phyloP scores from a whole-genome alignment of 2,797 vertebrate species.

The Pseudotriccus pelzelni region DNA sequence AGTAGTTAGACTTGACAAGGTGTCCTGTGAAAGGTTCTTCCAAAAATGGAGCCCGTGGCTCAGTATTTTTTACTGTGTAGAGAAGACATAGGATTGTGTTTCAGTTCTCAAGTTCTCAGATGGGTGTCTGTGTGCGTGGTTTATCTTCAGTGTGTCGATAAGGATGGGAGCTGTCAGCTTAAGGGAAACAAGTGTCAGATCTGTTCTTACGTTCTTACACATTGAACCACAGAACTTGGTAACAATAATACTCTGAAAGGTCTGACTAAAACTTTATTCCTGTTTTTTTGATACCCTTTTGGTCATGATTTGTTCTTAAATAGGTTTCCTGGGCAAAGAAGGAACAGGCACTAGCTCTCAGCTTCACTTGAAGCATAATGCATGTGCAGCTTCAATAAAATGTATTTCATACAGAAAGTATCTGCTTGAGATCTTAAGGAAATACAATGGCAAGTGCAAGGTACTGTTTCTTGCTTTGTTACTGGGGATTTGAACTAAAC shows the following conservation, averaged over 20 bases:
- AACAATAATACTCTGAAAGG: background rate
- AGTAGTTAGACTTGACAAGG: background rate
- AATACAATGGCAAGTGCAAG: background rate
- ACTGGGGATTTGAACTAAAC: background rate
- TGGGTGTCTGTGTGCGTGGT: rapidly evolving
- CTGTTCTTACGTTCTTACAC: background rate
- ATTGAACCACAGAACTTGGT: background rate
- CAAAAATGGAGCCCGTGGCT: background rate
- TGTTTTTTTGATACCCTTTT: background rate
- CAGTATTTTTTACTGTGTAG: background rate
- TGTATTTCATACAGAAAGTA: background rate
- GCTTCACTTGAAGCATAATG: background rate
- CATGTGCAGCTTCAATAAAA: background rate
- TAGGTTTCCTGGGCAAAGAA: background rate
- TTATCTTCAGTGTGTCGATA: background rate
- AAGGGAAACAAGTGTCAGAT: background rate
- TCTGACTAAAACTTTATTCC: background rate
- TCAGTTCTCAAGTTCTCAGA: background rate
- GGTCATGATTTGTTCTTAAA: background rate
- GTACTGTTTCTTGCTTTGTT: background rate
- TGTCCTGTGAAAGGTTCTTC: background rate
- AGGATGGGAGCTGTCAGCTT: background rate
- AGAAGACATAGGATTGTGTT: background rate
- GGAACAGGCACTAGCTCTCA: background rate
- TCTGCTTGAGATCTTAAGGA: background rate